Evolutionary conservation across 64 coral and sea anemone species (phyloP), one percentile per base, ranked within the genome.

Genomic region (Stichodactyla helianthus): DNA sequence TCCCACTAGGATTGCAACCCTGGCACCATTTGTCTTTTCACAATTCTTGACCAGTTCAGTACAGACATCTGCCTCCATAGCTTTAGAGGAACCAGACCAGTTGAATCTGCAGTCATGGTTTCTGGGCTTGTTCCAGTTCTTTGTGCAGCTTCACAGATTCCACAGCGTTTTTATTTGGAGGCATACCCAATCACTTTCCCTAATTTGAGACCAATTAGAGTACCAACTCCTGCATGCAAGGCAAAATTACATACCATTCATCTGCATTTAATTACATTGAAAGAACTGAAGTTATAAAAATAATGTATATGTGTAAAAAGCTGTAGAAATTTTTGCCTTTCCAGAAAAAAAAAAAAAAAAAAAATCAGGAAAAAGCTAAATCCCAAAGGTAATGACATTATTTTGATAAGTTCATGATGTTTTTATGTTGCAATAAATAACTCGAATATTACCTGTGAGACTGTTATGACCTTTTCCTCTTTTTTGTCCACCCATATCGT

Each of bases 401-500:
- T 35, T 35, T 35, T 35, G 31, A 35, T 2, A 35, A 35, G 31
- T 35, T 35, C 31, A 35, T 35, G 31, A 35, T 35, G 31, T 35
- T 35, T 2, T 35, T 18, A 25, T 58, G 9, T 58, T 12, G 56
- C 9, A 13, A 82, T 18, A 82, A 54, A 51, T 54, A 55, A 3
- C 10, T 71, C 4, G 22, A 82, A 58, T 58, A 58, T 58, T 85
- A 90, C 89, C 89, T 84, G 88, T 84, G 19, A 79, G 54, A 27
- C 82, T 85, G 28, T 85, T 90, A 52, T 85, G 82, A 20, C 6
- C 89, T 59, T 90, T 90, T 17, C 89, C 89, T 55, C 89, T 85
- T 51, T 90, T 84, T 51, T 77, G 82, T 82, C 89, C 85, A 18
- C 82, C 89, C 82, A 85, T 79, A 55, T 90, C 82, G 85, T 85